Conservation (phyloP, 1,140 invertebrate species). For the Drosophila ambigua region DNA sequence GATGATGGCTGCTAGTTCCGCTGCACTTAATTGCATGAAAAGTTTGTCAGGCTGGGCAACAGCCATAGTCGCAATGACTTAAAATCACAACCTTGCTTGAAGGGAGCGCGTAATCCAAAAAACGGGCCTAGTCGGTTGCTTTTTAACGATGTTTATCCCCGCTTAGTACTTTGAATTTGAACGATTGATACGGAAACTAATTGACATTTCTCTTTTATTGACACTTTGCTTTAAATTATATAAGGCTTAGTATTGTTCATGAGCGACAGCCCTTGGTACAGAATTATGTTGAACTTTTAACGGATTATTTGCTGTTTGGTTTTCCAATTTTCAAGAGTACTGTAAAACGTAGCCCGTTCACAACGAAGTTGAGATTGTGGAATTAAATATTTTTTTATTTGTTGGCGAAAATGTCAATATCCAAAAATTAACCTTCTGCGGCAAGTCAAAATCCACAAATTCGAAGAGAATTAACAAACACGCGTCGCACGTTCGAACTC, state of each 20-base stretch:
- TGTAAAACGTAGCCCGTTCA: conserved; percentile 9
- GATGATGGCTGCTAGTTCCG: conserved; percentile 75
- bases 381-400: too few relatives aligned
- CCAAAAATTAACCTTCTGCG: too few relatives aligned
- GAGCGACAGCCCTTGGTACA: not conserved
- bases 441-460: too few relatives aligned
- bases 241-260: too few relatives aligned
- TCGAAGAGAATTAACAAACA: too few relatives aligned
- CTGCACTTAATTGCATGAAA: conserved; percentile 77
- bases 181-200: conserved; percentile 25
- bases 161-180: conserved; percentile 21
- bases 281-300: conserved; percentile 4
- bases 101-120: conserved; percentile 67
- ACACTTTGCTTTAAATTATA: conserved; percentile 14
- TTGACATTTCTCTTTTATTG: conserved; percentile 26
- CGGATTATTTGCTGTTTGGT: conserved; percentile 13
- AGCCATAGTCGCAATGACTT: conserved; percentile 45
- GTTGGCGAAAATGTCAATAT: too few relatives aligned
- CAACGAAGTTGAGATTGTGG: too few relatives aligned
- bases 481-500: too few relatives aligned
- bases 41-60: conserved; percentile 54
- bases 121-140: conserved; percentile 1
- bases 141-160: conserved; percentile 15
- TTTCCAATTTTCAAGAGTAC: conserved; percentile 22
- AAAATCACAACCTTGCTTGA: conserved; percentile 8